Conservation (phyloP, 2,888 invertebrate species). For the Lacanobia oleracea region DNA sequence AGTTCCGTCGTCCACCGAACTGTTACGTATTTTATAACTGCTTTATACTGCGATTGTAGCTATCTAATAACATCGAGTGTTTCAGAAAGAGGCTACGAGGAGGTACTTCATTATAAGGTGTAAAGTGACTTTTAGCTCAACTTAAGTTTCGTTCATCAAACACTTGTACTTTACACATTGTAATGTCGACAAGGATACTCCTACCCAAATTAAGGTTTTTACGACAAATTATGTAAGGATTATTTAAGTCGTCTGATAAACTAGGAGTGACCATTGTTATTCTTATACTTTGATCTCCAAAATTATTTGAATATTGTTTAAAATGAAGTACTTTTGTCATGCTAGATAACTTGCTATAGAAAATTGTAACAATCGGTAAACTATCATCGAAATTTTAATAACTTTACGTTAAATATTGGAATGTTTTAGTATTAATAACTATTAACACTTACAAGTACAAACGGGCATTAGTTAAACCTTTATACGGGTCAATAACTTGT, state of each 20-base stretch:
- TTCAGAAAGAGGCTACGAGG: constrained; percentile 10
- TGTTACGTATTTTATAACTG: constrained; percentile 63
- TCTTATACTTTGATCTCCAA: constrained; percentile 49
- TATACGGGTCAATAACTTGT: constrained; percentile 6
- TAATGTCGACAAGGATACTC: constrained; percentile 9
- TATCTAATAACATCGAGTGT: constrained; percentile 2
- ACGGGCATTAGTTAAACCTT: constrained; percentile 24
- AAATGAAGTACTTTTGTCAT: constrained; percentile 1
- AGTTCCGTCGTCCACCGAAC: constrained; percentile 49
- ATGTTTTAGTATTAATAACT: constrained; percentile 51
- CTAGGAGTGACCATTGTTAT: constrained; percentile 31
- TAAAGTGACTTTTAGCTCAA: background rate
- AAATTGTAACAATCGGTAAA: constrained; percentile 5
- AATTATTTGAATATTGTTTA: constrained; percentile 25
- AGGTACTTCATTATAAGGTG: constrained; percentile 19
- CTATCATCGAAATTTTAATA: constrained; percentile 3
- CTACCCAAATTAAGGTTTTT: constrained; percentile 20
- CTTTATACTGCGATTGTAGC: constrained; percentile 24
- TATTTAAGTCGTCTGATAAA: constrained; percentile 20
- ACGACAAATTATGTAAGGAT: constrained; percentile 34
- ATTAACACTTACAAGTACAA: constrained; percentile 57
- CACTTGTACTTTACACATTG: constrained; percentile 7
- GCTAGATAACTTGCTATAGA: constrained; percentile 16
- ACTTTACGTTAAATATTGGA: constrained; percentile 29
- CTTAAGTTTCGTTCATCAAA: background rate